phyloP scores from a whole-genome alignment of 2,113 vertebrate genomes.

The Vimba vimba region DNA sequence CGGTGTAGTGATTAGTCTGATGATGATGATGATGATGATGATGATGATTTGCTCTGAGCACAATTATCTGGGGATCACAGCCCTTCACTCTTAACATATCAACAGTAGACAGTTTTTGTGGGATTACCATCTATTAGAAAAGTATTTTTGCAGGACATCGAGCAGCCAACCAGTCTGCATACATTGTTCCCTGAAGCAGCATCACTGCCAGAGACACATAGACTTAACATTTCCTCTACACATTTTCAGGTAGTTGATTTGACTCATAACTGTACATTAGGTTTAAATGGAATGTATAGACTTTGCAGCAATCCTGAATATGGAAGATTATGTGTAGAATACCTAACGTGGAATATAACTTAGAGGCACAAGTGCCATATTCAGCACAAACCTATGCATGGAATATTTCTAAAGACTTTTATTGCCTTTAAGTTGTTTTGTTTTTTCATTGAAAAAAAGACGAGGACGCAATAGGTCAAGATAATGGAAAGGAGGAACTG shows the following conservation, averaged over 20 bases:
- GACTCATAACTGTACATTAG: conserved; percentile 34
- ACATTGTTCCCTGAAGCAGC: conserved; percentile 21
- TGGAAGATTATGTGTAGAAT: conserved; percentile 46
- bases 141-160: not conserved
- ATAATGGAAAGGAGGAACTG: conserved; percentile 24
- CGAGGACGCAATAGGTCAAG: conserved; percentile 12
- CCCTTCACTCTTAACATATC: not conserved
- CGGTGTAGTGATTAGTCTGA: not conserved
- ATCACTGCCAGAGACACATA: conserved; percentile 46
- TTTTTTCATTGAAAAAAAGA: conserved; percentile 18
- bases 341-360: conserved; percentile 32
- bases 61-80: not conserved
- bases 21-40: not conserved
- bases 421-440: conserved; percentile 45
- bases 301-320: conserved; percentile 26
- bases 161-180: not conserved
- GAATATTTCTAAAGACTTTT: conserved; percentile 52
- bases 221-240: not conserved
- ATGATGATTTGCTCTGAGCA: not conserved
- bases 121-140: not conserved
- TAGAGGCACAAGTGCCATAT: conserved; percentile 55
- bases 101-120: not conserved
- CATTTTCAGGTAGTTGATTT: conserved; percentile 30
- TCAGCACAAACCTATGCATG: conserved; percentile 60
- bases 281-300: conserved; percentile 35